Conservation (phyloP, 2,888 invertebrate species). For the Zhengitettix transpicula region DNA sequence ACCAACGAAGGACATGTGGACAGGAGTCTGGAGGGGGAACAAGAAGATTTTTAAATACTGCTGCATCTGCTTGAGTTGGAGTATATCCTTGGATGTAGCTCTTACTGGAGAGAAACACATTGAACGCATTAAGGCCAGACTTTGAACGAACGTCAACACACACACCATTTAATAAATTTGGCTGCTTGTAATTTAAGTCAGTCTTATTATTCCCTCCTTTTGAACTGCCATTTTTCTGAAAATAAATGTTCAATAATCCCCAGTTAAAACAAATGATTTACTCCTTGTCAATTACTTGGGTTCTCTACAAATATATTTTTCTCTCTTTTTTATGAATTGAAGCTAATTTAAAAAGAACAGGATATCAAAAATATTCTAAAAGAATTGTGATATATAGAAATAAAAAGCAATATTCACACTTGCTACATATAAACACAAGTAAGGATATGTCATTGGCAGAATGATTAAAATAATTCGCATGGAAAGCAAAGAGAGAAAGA, state of each 20-base stretch:
- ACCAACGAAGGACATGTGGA: slow-evolving; percentile 15
- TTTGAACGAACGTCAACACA: slow-evolving; percentile 1
- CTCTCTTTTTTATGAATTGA: no score
- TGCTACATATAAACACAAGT: no score
- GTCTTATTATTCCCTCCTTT: not conserved
- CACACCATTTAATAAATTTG: not conserved
- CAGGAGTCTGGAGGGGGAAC: slow-evolving; percentile 6
- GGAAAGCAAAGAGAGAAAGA: no score
- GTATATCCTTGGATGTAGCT: slow-evolving; percentile 17
- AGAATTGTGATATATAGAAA: no score
- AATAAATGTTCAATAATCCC: not conserved
- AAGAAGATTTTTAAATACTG: slow-evolving; percentile 12
- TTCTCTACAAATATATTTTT: no score
- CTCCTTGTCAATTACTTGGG: no score
- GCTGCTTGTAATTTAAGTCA: slow-evolving; percentile 45
- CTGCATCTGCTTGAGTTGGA: slow-evolving; percentile 15
- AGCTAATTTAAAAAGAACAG: no score
- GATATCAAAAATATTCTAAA: no score
- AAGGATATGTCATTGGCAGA: no score
- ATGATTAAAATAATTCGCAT: no score
- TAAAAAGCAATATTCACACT: no score
- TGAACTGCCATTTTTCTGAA: not conserved
- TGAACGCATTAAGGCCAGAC: not conserved
- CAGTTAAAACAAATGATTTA: no score
- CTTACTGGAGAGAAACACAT: slow-evolving; percentile 13